Conservation (phyloP, 2,797 vertebrate genomes). For the Gymnothorax reevesii region DNA sequence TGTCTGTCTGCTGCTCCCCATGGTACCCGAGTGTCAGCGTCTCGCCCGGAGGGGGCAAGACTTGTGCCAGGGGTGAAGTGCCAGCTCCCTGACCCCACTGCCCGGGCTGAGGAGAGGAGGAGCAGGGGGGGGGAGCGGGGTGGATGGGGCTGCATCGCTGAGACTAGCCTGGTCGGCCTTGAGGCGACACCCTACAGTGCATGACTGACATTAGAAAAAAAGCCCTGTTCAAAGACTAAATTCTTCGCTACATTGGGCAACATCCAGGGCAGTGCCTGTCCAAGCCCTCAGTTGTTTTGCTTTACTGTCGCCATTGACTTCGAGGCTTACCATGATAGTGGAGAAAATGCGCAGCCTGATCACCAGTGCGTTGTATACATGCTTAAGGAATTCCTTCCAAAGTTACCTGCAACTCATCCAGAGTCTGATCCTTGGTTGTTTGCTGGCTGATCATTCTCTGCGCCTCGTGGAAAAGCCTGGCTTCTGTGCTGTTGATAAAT, state of each 20-base stretch:
- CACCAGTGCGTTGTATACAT: slow-evolving; percentile 63
- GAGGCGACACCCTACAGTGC: slow-evolving; percentile 59
- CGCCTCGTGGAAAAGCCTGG: neutral
- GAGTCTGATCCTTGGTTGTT: neutral
- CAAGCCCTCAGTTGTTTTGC: slow-evolving; percentile 68
- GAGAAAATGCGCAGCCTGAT: slow-evolving; percentile 56
- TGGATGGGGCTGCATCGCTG: neutral
- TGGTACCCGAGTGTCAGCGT: slow-evolving; percentile 66
- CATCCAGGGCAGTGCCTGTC: slow-evolving; percentile 48
- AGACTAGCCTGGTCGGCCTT: slow-evolving; percentile 50
- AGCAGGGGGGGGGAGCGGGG: slow-evolving; percentile 33
- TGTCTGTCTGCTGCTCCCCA: slow-evolving; percentile 79
- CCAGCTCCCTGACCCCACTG: slow-evolving; percentile 71
- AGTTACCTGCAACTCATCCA: neutral
- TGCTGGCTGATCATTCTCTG: neutral
- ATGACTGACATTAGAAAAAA: slow-evolving; percentile 57
- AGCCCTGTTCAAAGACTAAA: slow-evolving; percentile 73
- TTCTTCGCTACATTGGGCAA: slow-evolving; percentile 50
- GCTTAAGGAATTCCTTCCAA: slow-evolving; percentile 52
- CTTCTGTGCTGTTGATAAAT: slow-evolving; percentile 24
- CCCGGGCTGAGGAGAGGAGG: slow-evolving; percentile 54
- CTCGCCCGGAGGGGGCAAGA: slow-evolving; percentile 62
- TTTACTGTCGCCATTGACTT: slow-evolving; percentile 69
- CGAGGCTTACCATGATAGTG: slow-evolving; percentile 54
- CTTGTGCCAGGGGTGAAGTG: slow-evolving; percentile 76